Evolutionary conservation across 2,113 vertebrate genomes (phyloP).

Genomic region (Vulpes ferrilata): DNA sequence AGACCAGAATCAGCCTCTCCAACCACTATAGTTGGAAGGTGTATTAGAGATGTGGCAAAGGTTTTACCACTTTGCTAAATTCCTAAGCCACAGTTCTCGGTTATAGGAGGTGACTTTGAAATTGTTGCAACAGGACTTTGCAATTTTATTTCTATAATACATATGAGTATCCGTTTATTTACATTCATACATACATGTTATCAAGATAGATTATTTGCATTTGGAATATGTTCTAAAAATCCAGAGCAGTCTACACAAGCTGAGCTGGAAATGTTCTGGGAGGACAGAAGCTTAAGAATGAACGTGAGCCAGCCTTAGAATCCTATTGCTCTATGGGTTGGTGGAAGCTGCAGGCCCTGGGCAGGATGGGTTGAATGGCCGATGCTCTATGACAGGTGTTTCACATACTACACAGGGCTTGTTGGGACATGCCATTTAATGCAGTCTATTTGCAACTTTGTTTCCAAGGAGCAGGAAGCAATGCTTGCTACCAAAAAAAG

Average conservation of each 20-base stretch:
- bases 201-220: background rate
- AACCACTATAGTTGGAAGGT: background rate
- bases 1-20: background rate
- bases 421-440: background rate
- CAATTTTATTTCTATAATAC: background rate
- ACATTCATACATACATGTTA: background rate
- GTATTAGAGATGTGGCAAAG: background rate
- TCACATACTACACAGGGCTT: background rate
- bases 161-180: background rate
- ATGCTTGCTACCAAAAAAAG: background rate
- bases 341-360: background rate
- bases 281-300: too few species aligned
- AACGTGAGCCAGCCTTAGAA: background rate
- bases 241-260: background rate
- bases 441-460: background rate
- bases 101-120: background rate
- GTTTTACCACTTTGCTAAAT: background rate
- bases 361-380: rapidly evolving
- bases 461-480: background rate
- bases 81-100: background rate
- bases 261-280: background rate
- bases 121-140: background rate
- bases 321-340: rapidly evolving
- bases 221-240: background rate
- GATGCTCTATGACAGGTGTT: rapidly evolving